phyloP scores from a whole-genome alignment of 2,888 invertebrate species.

The Pasiphila rectangulata region DNA sequence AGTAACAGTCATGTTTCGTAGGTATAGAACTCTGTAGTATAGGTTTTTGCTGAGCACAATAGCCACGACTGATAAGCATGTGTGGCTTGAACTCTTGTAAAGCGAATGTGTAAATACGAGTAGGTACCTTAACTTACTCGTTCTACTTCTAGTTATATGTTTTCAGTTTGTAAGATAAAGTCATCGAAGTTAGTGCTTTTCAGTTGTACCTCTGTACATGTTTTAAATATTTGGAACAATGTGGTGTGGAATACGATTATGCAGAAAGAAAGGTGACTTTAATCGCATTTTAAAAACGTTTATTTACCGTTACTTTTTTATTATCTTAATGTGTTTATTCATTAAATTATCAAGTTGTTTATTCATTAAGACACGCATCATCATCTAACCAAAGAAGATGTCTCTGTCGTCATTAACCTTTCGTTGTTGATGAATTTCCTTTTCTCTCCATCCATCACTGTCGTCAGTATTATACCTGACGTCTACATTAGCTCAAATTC shows the following conservation, averaged over 20 bases:
- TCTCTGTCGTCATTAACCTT: slow-evolving; percentile 37
- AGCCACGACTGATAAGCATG: slow-evolving; percentile 61
- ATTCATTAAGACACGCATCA: slow-evolving; percentile 2
- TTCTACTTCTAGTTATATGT: slow-evolving; percentile 47
- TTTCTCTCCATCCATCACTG: slow-evolving; percentile 37
- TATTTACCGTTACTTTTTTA: neutral
- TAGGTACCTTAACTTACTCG: slow-evolving; percentile 46
- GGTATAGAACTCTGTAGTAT: slow-evolving; percentile 10
- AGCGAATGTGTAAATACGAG: slow-evolving; percentile 40
- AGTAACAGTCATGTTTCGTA: neutral
- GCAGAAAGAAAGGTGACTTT: slow-evolving; percentile 53
- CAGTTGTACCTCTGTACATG: slow-evolving; percentile 40
- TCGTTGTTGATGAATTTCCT: slow-evolving; percentile 39
- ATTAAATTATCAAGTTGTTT: slow-evolving; percentile 14
- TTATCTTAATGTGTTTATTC: slow-evolving; percentile 5
- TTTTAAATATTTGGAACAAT: slow-evolving; percentile 39
- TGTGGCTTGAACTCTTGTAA: slow-evolving; percentile 47
- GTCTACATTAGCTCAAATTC: slow-evolving; percentile 28
- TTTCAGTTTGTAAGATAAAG: slow-evolving; percentile 64
- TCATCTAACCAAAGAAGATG: slow-evolving; percentile 31
- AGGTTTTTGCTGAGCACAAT: slow-evolving; percentile 26
- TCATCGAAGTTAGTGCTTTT: slow-evolving; percentile 58
- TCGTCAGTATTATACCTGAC: slow-evolving; percentile 25
- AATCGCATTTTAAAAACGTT: neutral
- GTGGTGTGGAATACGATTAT: slow-evolving; percentile 58